Conservation (phyloP, 2,113 vertebrate genomes). For the Recurvirostra avosetta region DNA sequence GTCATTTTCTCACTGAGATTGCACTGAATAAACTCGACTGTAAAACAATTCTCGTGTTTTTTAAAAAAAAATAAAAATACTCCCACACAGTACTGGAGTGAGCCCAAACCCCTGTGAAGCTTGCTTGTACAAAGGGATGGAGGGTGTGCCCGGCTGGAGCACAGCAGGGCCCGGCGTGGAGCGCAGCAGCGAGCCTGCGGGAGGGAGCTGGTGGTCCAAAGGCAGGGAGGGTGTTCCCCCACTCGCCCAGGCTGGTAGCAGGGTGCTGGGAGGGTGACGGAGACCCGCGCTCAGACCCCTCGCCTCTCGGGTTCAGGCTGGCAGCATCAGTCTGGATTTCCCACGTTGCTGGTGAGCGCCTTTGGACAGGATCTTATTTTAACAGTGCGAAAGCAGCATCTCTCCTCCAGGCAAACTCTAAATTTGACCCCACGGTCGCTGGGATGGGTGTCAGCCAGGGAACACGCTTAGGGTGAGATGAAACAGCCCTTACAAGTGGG, state of each 20-base stretch:
- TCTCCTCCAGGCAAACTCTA: accelerated
- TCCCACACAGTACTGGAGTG: constrained; percentile 52
- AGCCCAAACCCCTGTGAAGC: constrained; percentile 46
- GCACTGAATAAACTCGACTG: neutral
- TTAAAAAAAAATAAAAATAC: neutral
- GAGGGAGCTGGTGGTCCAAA: neutral
- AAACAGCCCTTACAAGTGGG: neutral
- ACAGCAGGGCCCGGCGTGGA: neutral
- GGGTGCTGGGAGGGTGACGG: neutral
- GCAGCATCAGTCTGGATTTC: neutral
- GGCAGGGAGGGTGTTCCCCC: neutral
- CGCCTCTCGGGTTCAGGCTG: accelerated
- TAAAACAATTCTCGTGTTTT: neutral
- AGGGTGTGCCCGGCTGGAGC: constrained; percentile 43
- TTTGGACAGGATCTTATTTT: neutral
- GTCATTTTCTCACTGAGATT: neutral
- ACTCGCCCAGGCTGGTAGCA: neutral
- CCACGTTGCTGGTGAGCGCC: accelerated
- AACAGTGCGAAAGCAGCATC: neutral
- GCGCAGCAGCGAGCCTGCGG: neutral
- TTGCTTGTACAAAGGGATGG: constrained; percentile 35
- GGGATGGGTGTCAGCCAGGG: neutral
- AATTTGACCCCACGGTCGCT: accelerated
- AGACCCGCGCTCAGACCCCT: neutral
- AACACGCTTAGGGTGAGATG: accelerated